Percentiles rank a stretch among this genome's conserved stretches.
phyloP scores from a whole-genome alignment of 2,113 vertebrate genomes.

The Boulengeromyrus knoepffleri region DNA sequence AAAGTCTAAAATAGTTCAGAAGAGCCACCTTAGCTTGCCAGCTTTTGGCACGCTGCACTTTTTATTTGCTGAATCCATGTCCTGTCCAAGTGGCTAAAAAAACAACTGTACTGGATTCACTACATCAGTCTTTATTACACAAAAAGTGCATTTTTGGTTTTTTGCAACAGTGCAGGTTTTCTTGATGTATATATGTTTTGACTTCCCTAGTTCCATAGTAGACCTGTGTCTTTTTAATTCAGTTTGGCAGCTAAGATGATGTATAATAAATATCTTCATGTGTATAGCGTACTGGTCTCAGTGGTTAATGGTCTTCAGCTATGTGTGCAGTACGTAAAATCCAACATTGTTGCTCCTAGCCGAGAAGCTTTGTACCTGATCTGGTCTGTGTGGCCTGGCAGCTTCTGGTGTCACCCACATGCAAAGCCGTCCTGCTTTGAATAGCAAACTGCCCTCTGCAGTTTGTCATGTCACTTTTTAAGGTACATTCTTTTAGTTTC shows the following conservation, averaged over 20 bases:
- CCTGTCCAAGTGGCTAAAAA: slow-evolving; percentile 19
- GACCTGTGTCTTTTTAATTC: not conserved
- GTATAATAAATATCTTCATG: not conserved
- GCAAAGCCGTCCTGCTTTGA: not conserved
- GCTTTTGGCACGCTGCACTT: slow-evolving; percentile 21
- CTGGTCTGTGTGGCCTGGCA: not conserved
- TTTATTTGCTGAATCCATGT: slow-evolving; percentile 31
- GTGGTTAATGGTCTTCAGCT: not conserved
- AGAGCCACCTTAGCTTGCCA: slow-evolving; percentile 35
- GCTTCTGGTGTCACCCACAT: not conserved
- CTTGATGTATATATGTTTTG: not conserved
- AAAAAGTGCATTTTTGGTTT: not conserved
- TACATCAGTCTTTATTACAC: not conserved
- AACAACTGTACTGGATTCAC: slow-evolving; percentile 10
- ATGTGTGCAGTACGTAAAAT: not conserved
- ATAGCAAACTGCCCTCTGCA: not conserved
- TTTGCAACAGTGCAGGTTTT: not conserved
- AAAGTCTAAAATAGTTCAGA: slow-evolving; percentile 38
- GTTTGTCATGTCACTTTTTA: not conserved
- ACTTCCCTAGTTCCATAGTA: not conserved
- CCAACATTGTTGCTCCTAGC: not conserved
- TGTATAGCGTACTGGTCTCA: not conserved
- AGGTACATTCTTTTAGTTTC: not conserved
- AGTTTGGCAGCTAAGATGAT: not conserved
- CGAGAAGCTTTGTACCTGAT: not conserved